These are phyloP conservation scores for Asteroscopus sphinx DNA, from an alignment of 2,888 invertebrate species.

Conservation along the genomic window DNA sequence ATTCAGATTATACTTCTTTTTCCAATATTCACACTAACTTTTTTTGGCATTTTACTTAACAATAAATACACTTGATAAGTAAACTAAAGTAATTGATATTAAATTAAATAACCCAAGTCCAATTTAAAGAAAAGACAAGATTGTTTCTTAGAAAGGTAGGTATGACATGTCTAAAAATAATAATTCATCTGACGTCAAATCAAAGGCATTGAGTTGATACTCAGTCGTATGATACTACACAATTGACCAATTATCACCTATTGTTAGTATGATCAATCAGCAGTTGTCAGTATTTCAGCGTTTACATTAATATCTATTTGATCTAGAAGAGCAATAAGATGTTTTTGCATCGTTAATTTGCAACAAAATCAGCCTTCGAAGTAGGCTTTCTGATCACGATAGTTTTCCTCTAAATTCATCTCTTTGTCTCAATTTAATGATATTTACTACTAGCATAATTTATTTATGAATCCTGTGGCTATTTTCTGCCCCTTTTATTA, in stretches of 20 bases:
- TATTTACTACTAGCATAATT: constrained; percentile 14
- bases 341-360: constrained; percentile 65
- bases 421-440: constrained; percentile 21
- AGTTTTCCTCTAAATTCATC: constrained; percentile 55
- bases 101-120: neutral
- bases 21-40: no score
- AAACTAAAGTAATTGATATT: no score
- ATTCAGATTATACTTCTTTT: no score
- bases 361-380: constrained; percentile 65
- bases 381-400: constrained; percentile 58
- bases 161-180: constrained; percentile 7
- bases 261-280: constrained; percentile 45
- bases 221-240: constrained; percentile 44
- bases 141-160: no score
- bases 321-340: constrained; percentile 31
- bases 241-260: constrained; percentile 54
- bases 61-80: no score
- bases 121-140: neutral
- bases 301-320: constrained; percentile 32
- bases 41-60: neutral
- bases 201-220: constrained; percentile 27
- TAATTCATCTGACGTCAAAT: constrained; percentile 35
- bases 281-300: constrained; percentile 41
- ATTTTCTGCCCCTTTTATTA: constrained; percentile 35
- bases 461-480: constrained; percentile 21